phyloP scores from a whole-genome alignment of 2,113 vertebrate species.

The Leucosticte australis region DNA sequence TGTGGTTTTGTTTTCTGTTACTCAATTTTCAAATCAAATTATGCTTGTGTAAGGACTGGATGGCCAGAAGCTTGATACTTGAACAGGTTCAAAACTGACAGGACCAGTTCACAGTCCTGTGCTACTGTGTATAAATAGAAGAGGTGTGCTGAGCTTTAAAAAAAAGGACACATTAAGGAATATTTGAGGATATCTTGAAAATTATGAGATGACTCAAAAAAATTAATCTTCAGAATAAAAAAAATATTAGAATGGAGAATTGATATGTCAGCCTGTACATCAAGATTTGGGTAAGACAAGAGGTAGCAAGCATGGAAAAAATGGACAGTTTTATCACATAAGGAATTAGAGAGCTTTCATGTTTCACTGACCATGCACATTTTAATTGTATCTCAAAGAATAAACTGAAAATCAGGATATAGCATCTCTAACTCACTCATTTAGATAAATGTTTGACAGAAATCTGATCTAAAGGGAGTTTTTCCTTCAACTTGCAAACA shows the following conservation, averaged over 20 bases:
- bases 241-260: neutral
- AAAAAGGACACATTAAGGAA: neutral
- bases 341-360: neutral
- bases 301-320: neutral
- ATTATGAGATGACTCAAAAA: neutral
- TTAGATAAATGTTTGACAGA: neutral
- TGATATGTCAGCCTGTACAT: neutral
- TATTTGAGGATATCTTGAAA: neutral
- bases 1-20: neutral
- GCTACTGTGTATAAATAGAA: neutral
- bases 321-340: neutral
- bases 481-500: neutral
- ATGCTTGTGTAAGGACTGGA: neutral
- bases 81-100: neutral
- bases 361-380: neutral
- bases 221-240: neutral
- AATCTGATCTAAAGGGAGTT: neutral
- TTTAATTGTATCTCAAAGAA: neutral
- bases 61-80: neutral
- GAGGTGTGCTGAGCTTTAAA: neutral
- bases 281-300: neutral
- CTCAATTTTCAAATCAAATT: neutral
- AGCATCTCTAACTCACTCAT: neutral
- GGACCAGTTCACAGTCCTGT: neutral
- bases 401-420: neutral